Base-by-base conservation (phyloP, 2,888 invertebrate genomes). In the Corythucha ciliata region DNA sequence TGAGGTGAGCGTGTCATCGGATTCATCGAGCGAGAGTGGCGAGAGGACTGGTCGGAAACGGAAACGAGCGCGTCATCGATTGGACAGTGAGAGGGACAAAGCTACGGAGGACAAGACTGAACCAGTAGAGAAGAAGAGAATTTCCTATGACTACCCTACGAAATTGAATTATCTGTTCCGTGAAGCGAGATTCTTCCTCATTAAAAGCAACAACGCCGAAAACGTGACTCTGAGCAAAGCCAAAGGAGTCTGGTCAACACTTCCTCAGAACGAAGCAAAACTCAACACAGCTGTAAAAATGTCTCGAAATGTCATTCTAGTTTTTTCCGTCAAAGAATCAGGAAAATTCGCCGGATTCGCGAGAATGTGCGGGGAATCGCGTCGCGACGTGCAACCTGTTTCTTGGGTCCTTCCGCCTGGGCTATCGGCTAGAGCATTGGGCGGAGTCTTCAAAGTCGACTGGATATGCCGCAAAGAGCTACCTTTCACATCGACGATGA, bases 281-380 rank as follows among this genome's bases (percentile, higher is more conserved):
- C 75, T 97, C 46, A 96, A 94, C 71, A 88, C 90, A 71, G 94
- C 96, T 0, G 93, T 83, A 64, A 80, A 83, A 67, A 92, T 93
- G 67, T 84, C 87, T 25, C 78, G 91, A 64, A 97, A 96, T 72
- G 94, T 97, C 6, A 74, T 97, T 57, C 74, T 97, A 47, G 84
- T 97, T 65, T 97, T 93, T 73, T 96, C 96, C 49, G 96, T 97
- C 1, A 94, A 94, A 69, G 96, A 96, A 72, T 96, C 94, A 72
- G 96, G 94, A 34, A 89, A 89, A 68, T 88, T 88, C 72, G 84
- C 85, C 64, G 94, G 96, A 0, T 96, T 93, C 72, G 96, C 96
- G 7, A 77, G 97, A 54, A 74, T 97, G 62, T 79, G 81, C 50
- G 83, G 85, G 40, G 90, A 90, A 66, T 91, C 93, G 1, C 78